These are phyloP conservation scores for Podabrus alpinus DNA, from an alignment of 2,888 invertebrate species.

Conservation along the genomic window DNA sequence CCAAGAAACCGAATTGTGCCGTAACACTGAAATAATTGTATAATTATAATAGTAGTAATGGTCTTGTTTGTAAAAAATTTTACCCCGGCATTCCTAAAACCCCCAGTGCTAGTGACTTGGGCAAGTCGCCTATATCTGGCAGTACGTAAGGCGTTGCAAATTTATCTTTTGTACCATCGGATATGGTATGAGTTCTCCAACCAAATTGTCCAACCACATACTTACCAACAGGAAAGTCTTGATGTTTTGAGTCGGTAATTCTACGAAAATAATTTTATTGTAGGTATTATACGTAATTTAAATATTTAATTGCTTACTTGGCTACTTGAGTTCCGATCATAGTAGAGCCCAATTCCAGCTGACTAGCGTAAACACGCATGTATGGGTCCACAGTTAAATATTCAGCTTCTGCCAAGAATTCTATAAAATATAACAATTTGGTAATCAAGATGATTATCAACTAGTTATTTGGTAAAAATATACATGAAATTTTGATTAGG, in stretches of 20 bases:
- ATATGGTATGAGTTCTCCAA: conserved; percentile 71
- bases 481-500: no score
- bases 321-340: conserved; percentile 75
- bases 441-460: neutral
- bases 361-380: conserved; percentile 64
- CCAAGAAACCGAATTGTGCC: conserved; percentile 75
- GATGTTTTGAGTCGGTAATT: conserved; percentile 69
- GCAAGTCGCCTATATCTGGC: conserved; percentile 14
- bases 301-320: conserved; percentile 55
- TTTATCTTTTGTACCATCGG: conserved; percentile 47
- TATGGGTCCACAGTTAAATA: conserved; percentile 76
- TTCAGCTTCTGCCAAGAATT: conserved; percentile 69
- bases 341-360: conserved; percentile 61
- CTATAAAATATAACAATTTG: conserved; percentile 51
- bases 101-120: conserved; percentile 13
- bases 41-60: neutral
- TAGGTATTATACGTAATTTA: neutral
- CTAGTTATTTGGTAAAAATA: neutral
- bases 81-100: conserved; percentile 25
- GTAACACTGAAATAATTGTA: conserved; percentile 60
- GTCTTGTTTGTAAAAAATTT: neutral
- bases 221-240: conserved; percentile 66
- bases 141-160: neutral
- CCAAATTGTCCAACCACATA: conserved; percentile 69
- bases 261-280: conserved; percentile 53